These are phyloP conservation scores for Leptinotarsa juncta DNA, from an alignment of 2,888 invertebrate genomes.

Conservation along the genomic window DNA sequence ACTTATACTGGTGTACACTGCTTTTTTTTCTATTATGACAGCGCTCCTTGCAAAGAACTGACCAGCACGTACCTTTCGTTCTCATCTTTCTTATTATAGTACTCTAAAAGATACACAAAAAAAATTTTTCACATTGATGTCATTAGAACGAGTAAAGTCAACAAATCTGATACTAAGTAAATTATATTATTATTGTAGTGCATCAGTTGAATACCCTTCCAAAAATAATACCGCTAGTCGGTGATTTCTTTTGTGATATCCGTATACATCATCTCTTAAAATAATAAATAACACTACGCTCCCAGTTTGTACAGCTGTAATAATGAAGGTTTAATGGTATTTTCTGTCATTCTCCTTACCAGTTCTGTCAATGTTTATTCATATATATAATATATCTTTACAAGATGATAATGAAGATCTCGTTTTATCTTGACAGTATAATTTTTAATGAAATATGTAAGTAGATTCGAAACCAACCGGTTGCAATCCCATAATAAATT, in stretches of 20 bases:
- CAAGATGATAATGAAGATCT: background rate
- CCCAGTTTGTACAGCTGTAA: constrained; percentile 13
- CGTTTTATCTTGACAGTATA: too few species aligned
- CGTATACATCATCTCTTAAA: background rate
- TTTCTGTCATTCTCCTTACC: background rate
- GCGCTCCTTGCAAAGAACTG: background rate
- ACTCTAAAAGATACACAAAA: background rate
- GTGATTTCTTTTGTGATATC: background rate
- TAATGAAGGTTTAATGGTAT: background rate
- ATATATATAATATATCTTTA: background rate
- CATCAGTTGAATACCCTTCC: background rate
- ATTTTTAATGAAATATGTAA: too few species aligned
- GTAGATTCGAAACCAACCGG: too few species aligned
- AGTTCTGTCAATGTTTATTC: background rate
- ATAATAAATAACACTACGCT: constrained; percentile 1
- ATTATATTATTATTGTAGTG: constrained; percentile 8
- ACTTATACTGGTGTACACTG: background rate
- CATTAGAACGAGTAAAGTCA: background rate
- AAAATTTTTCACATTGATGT: too few species aligned
- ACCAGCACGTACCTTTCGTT: background rate
- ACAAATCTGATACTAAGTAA: background rate
- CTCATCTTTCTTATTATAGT: background rate
- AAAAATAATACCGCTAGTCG: background rate
- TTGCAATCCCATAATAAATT: too few species aligned
- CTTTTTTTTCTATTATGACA: background rate